Evolutionary conservation across 1,140 invertebrate species (phyloP).

Genomic region (Eueides isabella): DNA sequence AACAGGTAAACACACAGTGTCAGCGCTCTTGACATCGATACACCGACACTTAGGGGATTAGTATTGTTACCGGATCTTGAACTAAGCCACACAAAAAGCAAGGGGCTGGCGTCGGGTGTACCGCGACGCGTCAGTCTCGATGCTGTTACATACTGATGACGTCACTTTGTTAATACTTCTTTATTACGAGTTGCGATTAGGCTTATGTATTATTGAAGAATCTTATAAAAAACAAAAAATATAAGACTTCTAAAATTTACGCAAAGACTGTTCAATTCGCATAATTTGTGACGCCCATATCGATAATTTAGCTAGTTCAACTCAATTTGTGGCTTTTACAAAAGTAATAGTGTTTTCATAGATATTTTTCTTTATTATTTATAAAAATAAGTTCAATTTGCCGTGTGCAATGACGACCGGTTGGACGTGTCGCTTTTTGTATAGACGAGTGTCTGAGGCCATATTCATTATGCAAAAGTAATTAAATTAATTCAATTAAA

Average conservation of each 20-base stretch:
- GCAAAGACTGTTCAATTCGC: conserved; percentile 12
- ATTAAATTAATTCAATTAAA: conserved; percentile 14
- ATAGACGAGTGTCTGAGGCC: conserved; percentile 5
- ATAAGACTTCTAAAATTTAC: conserved; percentile 22
- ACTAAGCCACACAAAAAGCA: conserved; percentile 20
- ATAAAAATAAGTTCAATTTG: background rate
- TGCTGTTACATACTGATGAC: conserved; percentile 35
- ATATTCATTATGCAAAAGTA: conserved; percentile 10
- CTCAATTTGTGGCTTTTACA: background rate
- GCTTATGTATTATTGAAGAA: background rate
- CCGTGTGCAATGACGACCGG: conserved; percentile 7
- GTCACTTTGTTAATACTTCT: conserved; percentile 16
- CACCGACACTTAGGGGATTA: conserved; percentile 8
- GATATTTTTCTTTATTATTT: background rate
- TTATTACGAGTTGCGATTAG: background rate
- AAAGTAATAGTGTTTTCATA: background rate
- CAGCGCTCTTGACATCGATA: conserved; percentile 9
- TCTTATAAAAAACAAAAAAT: conserved; percentile 13
- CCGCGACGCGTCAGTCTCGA: conserved; percentile 31
- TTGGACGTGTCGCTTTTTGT: conserved; percentile 10
- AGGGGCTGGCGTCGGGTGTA: conserved; percentile 27
- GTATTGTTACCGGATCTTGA: background rate
- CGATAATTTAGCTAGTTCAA: background rate
- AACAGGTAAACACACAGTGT: too few relatives aligned
- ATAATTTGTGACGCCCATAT: background rate